Base-by-base conservation (phyloP, 2,113 vertebrate genomes). In the Dermatemys mawii region DNA sequence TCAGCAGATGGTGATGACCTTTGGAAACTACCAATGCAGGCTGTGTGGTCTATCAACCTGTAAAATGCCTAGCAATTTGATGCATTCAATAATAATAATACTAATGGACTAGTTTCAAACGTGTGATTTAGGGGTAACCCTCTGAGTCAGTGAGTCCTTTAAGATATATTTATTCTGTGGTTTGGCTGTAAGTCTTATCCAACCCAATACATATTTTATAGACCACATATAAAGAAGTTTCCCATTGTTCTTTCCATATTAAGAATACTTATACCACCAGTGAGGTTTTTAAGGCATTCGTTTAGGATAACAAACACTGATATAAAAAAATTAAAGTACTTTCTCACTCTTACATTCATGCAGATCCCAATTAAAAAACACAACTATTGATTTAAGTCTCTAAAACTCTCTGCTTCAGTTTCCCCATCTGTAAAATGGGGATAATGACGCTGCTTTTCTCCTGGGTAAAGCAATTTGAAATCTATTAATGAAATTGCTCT, bases 191-290 rank as follows among this genome's bases (percentile, higher is more conserved):
- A 70, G 5, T 50, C 21, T 44, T 78, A 88, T 55, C 3, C 3
- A 55, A 27, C 76, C 4, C 17, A 38, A 1, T 21, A 93, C 51
- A 21, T 57, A 46, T 8, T 54, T 13, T 13, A 60, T 24, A 63
- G 89, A 85, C 1, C 53, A 1, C 24, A 41, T 14, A 5, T 57
- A 44, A 4, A 81, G 5, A 24, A 73, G 9, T 82, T 55, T 88
- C 6, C 0, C 8, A 50, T 0, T 1, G 73, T 90, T 49, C 1
- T 57, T 5, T 41, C 22, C 48, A 8, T 38, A 50, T 54, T 84
- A 11, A 0, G 3, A 11, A 6, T 17, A 6, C 84, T 87, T 86
- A 7, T 9, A 44, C 6, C 70, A 5, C 2, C 8, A 55, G 1
- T 51, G 75, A 67, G 2, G 7, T 5, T 90, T 93, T 91, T 55